Percentiles rank a stretch among this genome's conserved stretches.
Evolutionary conservation across 2,797 vertebrate genomes (phyloP).

Genomic region (Anisognathus igniventris): DNA sequence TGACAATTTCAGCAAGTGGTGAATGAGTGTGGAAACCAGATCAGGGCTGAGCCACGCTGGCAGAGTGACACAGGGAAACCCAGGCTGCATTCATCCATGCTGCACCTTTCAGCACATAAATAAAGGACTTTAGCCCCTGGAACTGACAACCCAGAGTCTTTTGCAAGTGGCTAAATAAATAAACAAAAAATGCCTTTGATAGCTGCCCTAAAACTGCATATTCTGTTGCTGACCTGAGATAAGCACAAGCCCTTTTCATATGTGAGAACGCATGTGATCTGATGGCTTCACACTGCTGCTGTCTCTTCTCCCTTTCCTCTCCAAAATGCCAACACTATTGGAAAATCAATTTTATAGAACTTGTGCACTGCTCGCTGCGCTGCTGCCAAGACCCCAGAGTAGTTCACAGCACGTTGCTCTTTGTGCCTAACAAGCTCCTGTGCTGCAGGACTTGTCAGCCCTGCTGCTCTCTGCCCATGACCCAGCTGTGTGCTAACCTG

Average conservation of each 20-base stretch:
- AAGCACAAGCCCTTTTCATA: conserved; percentile 20
- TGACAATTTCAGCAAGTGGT: conserved; percentile 1
- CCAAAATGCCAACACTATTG: conserved; percentile 18
- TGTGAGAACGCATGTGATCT: background rate
- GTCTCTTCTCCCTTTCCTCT: background rate
- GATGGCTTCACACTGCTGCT: background rate
- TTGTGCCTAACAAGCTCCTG: background rate
- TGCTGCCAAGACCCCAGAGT: background rate
- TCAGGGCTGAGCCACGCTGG: background rate
- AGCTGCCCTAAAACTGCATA: background rate
- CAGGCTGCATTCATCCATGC: background rate
- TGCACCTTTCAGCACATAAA: background rate
- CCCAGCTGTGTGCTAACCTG: background rate
- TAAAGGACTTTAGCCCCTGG: background rate
- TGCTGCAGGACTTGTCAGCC: background rate
- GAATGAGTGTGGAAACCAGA: background rate
- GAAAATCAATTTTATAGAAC: conserved; percentile 30
- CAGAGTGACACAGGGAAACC: background rate
- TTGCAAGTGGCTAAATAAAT: background rate
- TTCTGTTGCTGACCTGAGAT: conserved; percentile 5
- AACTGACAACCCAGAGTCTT: background rate
- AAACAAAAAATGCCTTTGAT: background rate
- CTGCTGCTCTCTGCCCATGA: background rate
- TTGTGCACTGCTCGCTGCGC: background rate
- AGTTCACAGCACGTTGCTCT: background rate